Evolutionary conservation across 2,113 vertebrate species (phyloP).

Genomic region (Grammomys surdaster): DNA sequence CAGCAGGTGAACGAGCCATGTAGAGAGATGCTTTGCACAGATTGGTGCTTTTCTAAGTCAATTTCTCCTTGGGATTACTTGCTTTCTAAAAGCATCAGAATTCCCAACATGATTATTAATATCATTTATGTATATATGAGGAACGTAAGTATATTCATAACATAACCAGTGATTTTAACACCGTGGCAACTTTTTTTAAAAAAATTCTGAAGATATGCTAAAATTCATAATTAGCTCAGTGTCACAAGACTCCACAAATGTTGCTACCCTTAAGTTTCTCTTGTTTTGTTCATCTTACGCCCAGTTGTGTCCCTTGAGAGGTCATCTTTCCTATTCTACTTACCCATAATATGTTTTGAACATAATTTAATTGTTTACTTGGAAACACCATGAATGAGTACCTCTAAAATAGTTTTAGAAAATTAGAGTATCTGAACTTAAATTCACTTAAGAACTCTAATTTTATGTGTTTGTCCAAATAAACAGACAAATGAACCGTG

Average conservation of each 20-base stretch:
- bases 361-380: slow-evolving; percentile 1
- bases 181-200: not conserved
- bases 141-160: not conserved
- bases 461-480: not conserved
- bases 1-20: not conserved
- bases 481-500: not conserved
- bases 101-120: not conserved
- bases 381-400: not conserved
- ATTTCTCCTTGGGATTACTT: not conserved
- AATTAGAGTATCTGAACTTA: not conserved
- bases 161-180: slow-evolving; percentile 6
- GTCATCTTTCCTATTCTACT: not conserved
- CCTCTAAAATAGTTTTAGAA: not conserved
- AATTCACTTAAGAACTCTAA: not conserved
- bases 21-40: not conserved
- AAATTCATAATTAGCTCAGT: not conserved
- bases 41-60: not conserved
- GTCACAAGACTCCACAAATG: slow-evolving; percentile 8
- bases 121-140: not conserved
- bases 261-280: not conserved
- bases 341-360: not conserved
- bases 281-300: not conserved
- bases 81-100: slow-evolving; percentile 21
- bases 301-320: not conserved
- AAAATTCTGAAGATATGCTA: not conserved